phyloP scores from a whole-genome alignment of 1,140 invertebrate genomes.

The Lethocerus indicus region DNA sequence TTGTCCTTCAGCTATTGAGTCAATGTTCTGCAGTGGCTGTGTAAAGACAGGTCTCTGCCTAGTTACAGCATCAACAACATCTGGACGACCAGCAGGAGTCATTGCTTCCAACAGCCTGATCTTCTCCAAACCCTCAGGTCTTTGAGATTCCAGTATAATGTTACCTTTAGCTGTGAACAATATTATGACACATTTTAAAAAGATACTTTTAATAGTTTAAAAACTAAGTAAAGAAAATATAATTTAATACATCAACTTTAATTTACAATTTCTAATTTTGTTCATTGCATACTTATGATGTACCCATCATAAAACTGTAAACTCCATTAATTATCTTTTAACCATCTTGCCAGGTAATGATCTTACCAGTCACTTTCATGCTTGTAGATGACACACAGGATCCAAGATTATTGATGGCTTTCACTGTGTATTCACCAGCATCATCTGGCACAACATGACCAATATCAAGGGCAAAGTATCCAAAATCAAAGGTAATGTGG shows the following conservation, averaged over 20 bases:
- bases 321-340: too few relatives aligned
- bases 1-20: slow-evolving; percentile 75
- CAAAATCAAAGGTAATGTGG: slow-evolving; percentile 90
- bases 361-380: slow-evolving; percentile 39
- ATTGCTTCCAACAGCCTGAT: slow-evolving; percentile 79
- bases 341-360: too few relatives aligned
- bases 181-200: too few relatives aligned
- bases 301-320: not conserved
- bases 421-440: slow-evolving; percentile 82
- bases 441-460: slow-evolving; percentile 80
- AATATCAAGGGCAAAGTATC: slow-evolving; percentile 85
- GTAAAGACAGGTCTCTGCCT: slow-evolving; percentile 87
- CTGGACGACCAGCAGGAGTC: slow-evolving; percentile 59
- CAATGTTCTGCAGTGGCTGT: slow-evolving; percentile 82
- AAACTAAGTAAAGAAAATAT: too few relatives aligned
- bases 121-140: slow-evolving; percentile 89
- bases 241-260: too few relatives aligned
- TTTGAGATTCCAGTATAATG: slow-evolving; percentile 84
- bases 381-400: slow-evolving; percentile 68
- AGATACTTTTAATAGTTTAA: too few relatives aligned
- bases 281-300: too few relatives aligned
- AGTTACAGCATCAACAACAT: slow-evolving; percentile 60
- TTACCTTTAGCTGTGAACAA: slow-evolving; percentile 47
- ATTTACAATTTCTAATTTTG: too few relatives aligned
- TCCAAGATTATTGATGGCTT: slow-evolving; percentile 73